Evolutionary conservation across 2,888 invertebrate genomes (phyloP), one percentile per base, ranked within the genome.

Genomic region (Pocota personata): DNA sequence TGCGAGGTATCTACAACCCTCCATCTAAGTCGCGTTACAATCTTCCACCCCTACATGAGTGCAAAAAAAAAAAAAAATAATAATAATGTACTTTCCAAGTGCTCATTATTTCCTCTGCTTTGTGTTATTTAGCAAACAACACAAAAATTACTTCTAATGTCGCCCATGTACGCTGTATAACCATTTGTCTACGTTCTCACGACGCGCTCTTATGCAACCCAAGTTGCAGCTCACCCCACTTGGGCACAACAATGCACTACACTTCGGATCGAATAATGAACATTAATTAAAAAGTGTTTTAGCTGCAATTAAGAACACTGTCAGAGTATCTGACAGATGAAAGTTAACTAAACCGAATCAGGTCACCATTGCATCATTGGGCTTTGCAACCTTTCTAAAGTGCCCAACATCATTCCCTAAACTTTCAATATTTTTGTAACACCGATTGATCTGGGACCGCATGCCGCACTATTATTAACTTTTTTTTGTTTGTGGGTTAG

Each of bases 251-350:
- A 62, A 43, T 48, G 40, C 37, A 64, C 24, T 7, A 14, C 21
- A n/a, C 64, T 7, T 30, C 30, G 48, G 37, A 73, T 14, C n/a
- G 48, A 69, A 52, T 77, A 77, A 72, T 69, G 66, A 64, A 66
- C 64, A 50, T 76, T 66, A 84, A 84, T 84, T 80, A 84, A 84
- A 84, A 79, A 84, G 64, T 58, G 64, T 76, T 84, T 76, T 76
- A 75, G 57, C 58, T 71, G 64, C 80, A 84, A 84, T 84, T 84
- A 84, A 71, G 80, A 73, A 58, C 79, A 79, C 72, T 72, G 82
- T 72, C 82, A 77, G 21, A 64, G 83, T 62, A 27, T 82, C 73
- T 67, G 67, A 62, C 67, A 62, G 69, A 84, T 48, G 75, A 57
- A 79, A 75, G 84, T 67, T 46, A 40, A 62, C 30, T 14, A 14